These are phyloP conservation scores for Eristalinus aeneus DNA, from an alignment of 2,888 invertebrate genomes.

Conservation along the genomic window DNA sequence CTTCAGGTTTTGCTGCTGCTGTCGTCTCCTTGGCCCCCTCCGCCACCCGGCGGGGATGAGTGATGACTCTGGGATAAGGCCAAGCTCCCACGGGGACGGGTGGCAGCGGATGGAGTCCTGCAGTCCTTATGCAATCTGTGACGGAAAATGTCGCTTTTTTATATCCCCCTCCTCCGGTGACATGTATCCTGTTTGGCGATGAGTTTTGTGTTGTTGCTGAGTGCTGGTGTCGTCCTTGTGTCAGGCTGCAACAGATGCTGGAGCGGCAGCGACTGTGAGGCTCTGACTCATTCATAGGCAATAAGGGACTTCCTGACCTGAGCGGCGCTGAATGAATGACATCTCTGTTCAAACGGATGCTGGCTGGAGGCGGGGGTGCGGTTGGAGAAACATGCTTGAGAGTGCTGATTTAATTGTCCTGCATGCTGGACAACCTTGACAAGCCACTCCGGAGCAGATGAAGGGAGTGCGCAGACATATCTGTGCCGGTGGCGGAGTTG, in stretches of 20 bases:
- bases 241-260: slow-evolving; percentile 41
- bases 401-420: not conserved
- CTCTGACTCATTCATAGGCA: slow-evolving; percentile 21
- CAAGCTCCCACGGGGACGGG: not conserved
- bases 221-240: not conserved
- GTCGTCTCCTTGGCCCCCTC: not conserved
- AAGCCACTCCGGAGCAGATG: too few species aligned
- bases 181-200: not conserved
- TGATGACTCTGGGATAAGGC: not conserved
- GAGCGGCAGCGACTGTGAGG: not conserved
- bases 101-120: not conserved
- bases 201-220: not conserved
- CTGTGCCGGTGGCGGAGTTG: too few species aligned
- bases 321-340: not conserved
- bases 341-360: slow-evolving; percentile 14
- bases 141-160: slow-evolving; percentile 1
- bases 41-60: not conserved
- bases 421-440: too few species aligned
- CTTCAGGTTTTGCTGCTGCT: slow-evolving; percentile 18
- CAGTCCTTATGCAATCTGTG: slow-evolving; percentile 50
- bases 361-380: not conserved
- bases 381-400: not conserved
- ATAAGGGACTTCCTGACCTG: slow-evolving; percentile 14
- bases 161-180: not conserved
- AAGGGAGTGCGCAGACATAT: too few species aligned